Base-by-base conservation (phyloP, 2,888 invertebrate species). In the Drosophila monieri region DNA sequence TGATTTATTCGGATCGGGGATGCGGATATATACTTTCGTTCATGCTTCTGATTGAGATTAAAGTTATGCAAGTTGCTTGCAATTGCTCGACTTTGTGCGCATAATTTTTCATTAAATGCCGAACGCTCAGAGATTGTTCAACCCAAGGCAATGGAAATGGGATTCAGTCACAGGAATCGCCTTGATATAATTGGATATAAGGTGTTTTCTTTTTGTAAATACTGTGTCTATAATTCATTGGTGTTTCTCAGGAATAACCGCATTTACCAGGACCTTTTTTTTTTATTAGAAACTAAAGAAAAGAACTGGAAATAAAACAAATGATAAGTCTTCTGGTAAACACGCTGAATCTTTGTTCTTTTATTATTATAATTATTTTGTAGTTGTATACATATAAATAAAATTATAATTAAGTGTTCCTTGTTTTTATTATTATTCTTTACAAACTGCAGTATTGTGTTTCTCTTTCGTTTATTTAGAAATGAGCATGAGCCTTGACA, bases 331-430 rank as follows among this genome's bases (percentile, higher is more conserved):
- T 70, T 65, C 65, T 71, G 70, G 56, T 71, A 72, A 53, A 69
- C 68, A 65, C 64, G 71, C 64, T 77, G 77, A 73, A 86, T 71
- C 73, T 56, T 58, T 73, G 55, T 51, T 72, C 44, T 54, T 68
- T 51, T 61, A 69, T 66, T 55, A 64, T 77, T 83, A 85, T 67
- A 77, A 70, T 84, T 86, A 85, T 68, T 85, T 60, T 67, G 70
- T 78, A 75, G 68, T 77, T 86, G 66, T 80, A 70, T 73, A 77
- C 65, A 74, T 88, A 84, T 70, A 74, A 84, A 76, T 79, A 70
- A 88, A 85, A 86, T 80, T 86, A 88, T 61, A 80, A 58, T 83
- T 85, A 71, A 72, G 69, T 62, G 62, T 65, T 73, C 60, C 37
- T 30, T 56, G 32, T 37, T 48, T 58, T 64, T 54, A 48, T 61